These are phyloP conservation scores for Carassius carassius DNA, from an alignment of 2,113 vertebrate species.

Conservation along the genomic window DNA sequence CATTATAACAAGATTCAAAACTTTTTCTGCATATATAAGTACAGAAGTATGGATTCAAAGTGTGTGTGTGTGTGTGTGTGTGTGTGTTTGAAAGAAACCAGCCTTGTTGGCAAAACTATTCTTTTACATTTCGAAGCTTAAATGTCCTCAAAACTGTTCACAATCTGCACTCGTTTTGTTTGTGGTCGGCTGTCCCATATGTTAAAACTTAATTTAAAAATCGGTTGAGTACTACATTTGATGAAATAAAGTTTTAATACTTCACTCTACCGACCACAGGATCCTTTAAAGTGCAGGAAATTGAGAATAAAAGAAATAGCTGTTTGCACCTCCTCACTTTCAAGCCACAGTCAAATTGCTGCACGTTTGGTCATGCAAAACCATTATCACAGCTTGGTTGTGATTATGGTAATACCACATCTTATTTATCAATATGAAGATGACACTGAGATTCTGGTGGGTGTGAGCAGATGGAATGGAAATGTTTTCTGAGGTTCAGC, in stretches of 20 bases:
- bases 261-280: conserved; percentile 42
- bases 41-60: neutral
- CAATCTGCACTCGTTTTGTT: conserved; percentile 47
- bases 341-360: conserved; percentile 34
- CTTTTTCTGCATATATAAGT: neutral
- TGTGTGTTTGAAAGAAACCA: conserved; percentile 33
- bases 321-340: conserved; percentile 42
- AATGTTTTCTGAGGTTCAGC: conserved; percentile 18
- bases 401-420: conserved; percentile 5
- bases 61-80: neutral
- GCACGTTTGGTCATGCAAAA: conserved; percentile 4
- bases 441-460: neutral
- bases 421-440: conserved; percentile 5
- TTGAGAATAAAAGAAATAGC: conserved; percentile 45
- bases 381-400: conserved; percentile 5
- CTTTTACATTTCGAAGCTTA: conserved; percentile 59
- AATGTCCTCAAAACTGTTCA: conserved; percentile 31
- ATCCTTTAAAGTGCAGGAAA: conserved; percentile 49
- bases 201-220: conserved; percentile 52
- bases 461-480: neutral
- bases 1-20: neutral
- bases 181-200: conserved; percentile 47
- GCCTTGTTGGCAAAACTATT: conserved; percentile 21
- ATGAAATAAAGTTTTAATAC: conserved; percentile 42
- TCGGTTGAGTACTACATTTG: conserved; percentile 46